Evolutionary conservation across 2,888 invertebrate species (phyloP).

Genomic region (Anodontia alba): DNA sequence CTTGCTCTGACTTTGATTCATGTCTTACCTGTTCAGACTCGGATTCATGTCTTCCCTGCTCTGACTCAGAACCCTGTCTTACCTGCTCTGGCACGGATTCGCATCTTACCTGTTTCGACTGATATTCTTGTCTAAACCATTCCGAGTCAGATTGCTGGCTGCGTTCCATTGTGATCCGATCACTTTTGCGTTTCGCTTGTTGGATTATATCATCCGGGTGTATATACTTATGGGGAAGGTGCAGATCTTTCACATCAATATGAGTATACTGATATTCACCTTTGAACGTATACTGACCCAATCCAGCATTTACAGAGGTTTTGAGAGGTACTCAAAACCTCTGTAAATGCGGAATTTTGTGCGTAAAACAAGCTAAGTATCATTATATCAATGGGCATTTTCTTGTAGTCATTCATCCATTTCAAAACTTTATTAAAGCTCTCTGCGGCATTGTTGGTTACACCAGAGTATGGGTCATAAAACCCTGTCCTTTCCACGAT

Average conservation of each 20-base stretch:
- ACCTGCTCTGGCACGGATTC: too few relatives aligned
- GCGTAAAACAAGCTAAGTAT: neutral
- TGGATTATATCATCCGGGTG: neutral
- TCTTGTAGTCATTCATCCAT: conserved; percentile 1
- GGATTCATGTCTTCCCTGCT: too few relatives aligned
- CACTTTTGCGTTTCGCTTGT: neutral
- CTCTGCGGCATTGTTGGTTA: conserved; percentile 7
- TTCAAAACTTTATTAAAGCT: neutral
- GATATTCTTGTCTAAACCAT: too few relatives aligned
- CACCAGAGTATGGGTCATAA: conserved; percentile 1
- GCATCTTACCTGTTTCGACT: neutral
- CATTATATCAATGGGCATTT: neutral
- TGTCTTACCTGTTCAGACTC: too few relatives aligned
- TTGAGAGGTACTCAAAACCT: neutral
- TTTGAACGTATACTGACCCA: neutral
- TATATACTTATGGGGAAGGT: neutral
- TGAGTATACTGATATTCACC: neutral
- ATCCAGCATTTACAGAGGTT: neutral
- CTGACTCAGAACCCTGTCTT: too few relatives aligned
- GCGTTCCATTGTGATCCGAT: neutral
- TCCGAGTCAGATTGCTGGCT: too few relatives aligned
- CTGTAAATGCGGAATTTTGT: neutral
- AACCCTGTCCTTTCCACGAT: neutral
- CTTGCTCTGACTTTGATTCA: too few relatives aligned
- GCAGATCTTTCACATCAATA: neutral